phyloP scores from a whole-genome alignment of 1,140 invertebrate species.

The Diprion similis region DNA sequence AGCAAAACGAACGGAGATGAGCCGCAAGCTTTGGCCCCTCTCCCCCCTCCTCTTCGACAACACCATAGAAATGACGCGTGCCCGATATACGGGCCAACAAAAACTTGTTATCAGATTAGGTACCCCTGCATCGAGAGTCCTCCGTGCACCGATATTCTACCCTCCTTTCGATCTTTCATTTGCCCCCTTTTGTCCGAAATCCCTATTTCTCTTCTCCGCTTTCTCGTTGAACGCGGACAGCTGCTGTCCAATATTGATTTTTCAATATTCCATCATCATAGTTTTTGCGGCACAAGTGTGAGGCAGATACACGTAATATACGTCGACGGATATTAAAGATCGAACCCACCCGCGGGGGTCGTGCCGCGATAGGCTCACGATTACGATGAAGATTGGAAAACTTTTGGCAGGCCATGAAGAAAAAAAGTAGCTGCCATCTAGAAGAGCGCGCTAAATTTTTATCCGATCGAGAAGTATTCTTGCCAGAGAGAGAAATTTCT shows the following conservation, averaged over 20 bases:
- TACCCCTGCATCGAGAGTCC: slow-evolving; percentile 25
- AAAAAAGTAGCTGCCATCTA: background rate
- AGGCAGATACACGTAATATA: background rate
- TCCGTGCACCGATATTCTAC: slow-evolving; percentile 21
- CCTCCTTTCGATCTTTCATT: slow-evolving; percentile 26
- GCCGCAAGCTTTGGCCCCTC: background rate
- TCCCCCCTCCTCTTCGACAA: slow-evolving; percentile 30
- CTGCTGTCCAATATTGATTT: slow-evolving; percentile 14
- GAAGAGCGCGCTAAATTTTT: no score
- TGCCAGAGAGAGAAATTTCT: no score
- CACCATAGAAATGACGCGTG: slow-evolving; percentile 45
- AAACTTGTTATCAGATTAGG: slow-evolving; percentile 61
- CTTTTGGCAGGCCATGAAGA: slow-evolving; percentile 20
- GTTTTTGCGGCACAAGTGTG: slow-evolving; percentile 6
- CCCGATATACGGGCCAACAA: slow-evolving; percentile 48
- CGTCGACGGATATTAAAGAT: background rate
- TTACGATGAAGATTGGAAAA: slow-evolving; percentile 25
- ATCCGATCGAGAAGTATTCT: no score
- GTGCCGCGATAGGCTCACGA: background rate
- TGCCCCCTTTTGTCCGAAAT: background rate
- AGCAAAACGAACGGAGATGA: background rate
- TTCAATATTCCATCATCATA: slow-evolving; percentile 6
- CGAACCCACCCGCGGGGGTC: background rate
- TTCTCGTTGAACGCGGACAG: background rate
- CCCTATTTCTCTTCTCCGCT: background rate